A percentile compares a stretch with the other conserved stretches of the same genome.
phyloP scores from a whole-genome alignment of 2,113 vertebrate genomes.

The Silurus glanis region DNA sequence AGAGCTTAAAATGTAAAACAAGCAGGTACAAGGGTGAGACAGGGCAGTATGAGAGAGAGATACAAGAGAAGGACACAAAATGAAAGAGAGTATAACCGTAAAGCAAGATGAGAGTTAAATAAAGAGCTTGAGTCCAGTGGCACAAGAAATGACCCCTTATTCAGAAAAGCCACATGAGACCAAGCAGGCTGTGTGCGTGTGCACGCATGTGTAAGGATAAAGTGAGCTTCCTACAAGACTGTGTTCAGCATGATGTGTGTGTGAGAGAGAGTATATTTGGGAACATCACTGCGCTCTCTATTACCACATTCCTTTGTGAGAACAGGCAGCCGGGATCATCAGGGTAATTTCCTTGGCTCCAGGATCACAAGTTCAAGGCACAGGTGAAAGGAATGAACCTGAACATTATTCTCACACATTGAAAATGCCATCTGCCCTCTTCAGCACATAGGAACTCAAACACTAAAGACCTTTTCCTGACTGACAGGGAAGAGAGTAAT shows the following conservation, averaged over 20 bases:
- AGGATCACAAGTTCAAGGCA: neutral
- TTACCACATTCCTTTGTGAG: neutral
- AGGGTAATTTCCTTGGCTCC: neutral
- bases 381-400: neutral
- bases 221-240: neutral
- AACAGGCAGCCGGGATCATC: neutral
- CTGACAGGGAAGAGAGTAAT: neutral
- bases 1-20: constrained; percentile 1
- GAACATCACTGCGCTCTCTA: neutral
- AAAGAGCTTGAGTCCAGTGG: neutral
- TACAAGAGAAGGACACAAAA: neutral
- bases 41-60: neutral
- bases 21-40: neutral
- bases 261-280: neutral
- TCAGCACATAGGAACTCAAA: neutral
- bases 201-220: neutral
- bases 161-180: constrained; percentile 7
- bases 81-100: neutral
- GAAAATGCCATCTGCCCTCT: neutral
- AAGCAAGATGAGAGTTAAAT: neutral
- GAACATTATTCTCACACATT: neutral
- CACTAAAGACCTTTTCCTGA: neutral
- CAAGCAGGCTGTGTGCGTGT: neutral
- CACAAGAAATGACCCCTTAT: neutral
- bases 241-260: neutral